These are phyloP conservation scores for Eulemur coronatus DNA, from an alignment of 2,797 vertebrate species.

Conservation along the genomic window DNA sequence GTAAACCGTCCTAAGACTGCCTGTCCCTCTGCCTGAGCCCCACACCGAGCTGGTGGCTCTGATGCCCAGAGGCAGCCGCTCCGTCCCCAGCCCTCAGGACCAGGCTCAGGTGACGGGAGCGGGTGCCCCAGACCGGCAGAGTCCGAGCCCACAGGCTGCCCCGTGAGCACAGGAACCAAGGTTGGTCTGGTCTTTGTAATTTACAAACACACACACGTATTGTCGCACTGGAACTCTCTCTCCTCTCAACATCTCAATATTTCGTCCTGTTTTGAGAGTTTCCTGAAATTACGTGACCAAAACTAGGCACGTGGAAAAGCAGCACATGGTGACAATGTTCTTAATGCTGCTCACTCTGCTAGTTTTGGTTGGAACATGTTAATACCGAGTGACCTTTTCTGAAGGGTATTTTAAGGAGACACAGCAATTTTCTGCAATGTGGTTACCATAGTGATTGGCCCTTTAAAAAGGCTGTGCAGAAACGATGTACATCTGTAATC, in stretches of 20 bases:
- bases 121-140: rapidly evolving
- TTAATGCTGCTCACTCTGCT: neutral
- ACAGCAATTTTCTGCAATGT: slow-evolving; percentile 81
- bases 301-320: neutral
- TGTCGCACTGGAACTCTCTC: neutral
- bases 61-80: too few relatives aligned
- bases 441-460: slow-evolving; percentile 85
- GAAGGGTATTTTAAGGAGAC: slow-evolving; percentile 84
- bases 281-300: slow-evolving; percentile 51
- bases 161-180: rapidly evolving
- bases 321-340: neutral
- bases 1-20: neutral
- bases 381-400: slow-evolving; percentile 80
- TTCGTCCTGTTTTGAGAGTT: slow-evolving; percentile 70
- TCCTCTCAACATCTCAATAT: slow-evolving; percentile 65
- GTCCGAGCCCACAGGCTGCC: neutral
- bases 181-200: neutral
- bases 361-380: slow-evolving; percentile 72
- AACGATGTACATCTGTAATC: slow-evolving; percentile 77
- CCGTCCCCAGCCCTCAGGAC: neutral
- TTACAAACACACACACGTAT: slow-evolving; percentile 7
- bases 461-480: slow-evolving; percentile 75
- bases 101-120: neutral
- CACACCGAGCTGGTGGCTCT: rapidly evolving
- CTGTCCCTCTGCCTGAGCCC: rapidly evolving